Evolutionary conservation across 1,140 invertebrate genomes (phyloP).

Genomic region (Saxidomus purpurata): DNA sequence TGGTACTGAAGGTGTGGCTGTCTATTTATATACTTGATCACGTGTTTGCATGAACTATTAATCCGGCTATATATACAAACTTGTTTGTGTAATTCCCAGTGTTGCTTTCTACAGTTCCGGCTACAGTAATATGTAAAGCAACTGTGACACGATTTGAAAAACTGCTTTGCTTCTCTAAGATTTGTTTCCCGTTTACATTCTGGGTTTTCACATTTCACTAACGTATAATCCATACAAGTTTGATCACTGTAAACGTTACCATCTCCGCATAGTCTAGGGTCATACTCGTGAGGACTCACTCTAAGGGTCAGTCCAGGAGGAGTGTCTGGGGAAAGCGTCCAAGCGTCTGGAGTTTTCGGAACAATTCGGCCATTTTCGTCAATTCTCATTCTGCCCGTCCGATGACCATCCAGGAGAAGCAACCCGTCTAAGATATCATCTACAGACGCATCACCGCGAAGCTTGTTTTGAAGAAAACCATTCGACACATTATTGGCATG

Average conservation of each 20-base stretch:
- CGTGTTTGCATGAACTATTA: conserved; percentile 93
- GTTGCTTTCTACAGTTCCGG: conserved; percentile 94
- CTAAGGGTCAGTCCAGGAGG: conserved; percentile 47
- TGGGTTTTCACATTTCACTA: conserved; percentile 84
- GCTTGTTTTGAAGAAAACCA: conserved; percentile 28
- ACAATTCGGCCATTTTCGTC: conserved; percentile 59
- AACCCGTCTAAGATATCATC: conserved; percentile 68
- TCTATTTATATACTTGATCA: conserved; percentile 91
- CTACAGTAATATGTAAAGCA: conserved; percentile 93
- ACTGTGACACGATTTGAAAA: conserved; percentile 96
- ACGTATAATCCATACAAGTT: conserved; percentile 70
- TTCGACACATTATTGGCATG: not conserved
- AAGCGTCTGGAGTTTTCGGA: conserved; percentile 24
- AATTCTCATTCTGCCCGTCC: conserved; percentile 51
- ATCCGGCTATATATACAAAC: conserved; percentile 96
- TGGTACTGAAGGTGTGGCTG: conserved; percentile 65
- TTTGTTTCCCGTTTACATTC: conserved; percentile 84
- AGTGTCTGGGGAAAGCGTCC: conserved; percentile 35
- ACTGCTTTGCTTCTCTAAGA: conserved; percentile 85
- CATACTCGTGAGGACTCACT: not conserved
- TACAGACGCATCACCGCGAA: conserved; percentile 50
- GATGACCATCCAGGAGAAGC: conserved; percentile 67
- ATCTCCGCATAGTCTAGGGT: not conserved
- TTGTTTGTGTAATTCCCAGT: conserved; percentile 96
- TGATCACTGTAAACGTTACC: conserved; percentile 38